These are phyloP conservation scores for Botia almorhae DNA, from an alignment of 2,797 vertebrate species.

Conservation along the genomic window DNA sequence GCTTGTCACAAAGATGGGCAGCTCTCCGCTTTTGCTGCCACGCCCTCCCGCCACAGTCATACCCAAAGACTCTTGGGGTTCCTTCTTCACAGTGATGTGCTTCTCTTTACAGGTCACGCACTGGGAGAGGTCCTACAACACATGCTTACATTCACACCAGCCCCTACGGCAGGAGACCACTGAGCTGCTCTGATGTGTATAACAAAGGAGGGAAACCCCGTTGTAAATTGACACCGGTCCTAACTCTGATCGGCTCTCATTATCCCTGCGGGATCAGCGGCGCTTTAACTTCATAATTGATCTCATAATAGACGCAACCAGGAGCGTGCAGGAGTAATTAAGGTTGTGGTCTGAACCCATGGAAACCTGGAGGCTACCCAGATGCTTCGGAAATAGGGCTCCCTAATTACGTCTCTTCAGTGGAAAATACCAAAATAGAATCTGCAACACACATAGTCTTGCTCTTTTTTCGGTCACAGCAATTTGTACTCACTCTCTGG, in stretches of 20 bases:
- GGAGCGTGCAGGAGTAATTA: slow-evolving; percentile 45
- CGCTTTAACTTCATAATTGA: slow-evolving; percentile 39
- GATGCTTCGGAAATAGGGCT: slow-evolving; percentile 40
- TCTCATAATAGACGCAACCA: slow-evolving; percentile 44
- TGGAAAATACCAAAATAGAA: slow-evolving; percentile 7
- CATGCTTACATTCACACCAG: slow-evolving; percentile 29
- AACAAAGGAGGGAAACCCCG: slow-evolving; percentile 18
- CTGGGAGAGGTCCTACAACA: slow-evolving; percentile 89
- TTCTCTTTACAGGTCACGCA: slow-evolving; percentile 97
- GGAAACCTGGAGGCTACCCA: slow-evolving; percentile 31
- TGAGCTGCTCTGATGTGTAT: not conserved
- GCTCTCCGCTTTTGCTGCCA: slow-evolving; percentile 95
- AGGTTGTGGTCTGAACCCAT: slow-evolving; percentile 33
- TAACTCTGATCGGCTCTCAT: slow-evolving; percentile 28
- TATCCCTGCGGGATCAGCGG: slow-evolving; percentile 29
- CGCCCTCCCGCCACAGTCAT: slow-evolving; percentile 98
- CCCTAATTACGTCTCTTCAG: slow-evolving; percentile 10
- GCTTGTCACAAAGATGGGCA: slow-evolving; percentile 98
- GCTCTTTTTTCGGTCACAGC: not conserved
- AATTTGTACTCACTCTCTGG: slow-evolving; percentile 84
- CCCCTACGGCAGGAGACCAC: slow-evolving; percentile 15
- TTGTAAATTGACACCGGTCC: slow-evolving; percentile 36
- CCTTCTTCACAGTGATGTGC: slow-evolving; percentile 96
- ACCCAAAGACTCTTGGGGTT: slow-evolving; percentile 93
- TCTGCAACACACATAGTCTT: not conserved